Evolutionary conservation across 2,113 vertebrate species (phyloP).

Genomic region (Sterrhoptilus dennistouni): DNA sequence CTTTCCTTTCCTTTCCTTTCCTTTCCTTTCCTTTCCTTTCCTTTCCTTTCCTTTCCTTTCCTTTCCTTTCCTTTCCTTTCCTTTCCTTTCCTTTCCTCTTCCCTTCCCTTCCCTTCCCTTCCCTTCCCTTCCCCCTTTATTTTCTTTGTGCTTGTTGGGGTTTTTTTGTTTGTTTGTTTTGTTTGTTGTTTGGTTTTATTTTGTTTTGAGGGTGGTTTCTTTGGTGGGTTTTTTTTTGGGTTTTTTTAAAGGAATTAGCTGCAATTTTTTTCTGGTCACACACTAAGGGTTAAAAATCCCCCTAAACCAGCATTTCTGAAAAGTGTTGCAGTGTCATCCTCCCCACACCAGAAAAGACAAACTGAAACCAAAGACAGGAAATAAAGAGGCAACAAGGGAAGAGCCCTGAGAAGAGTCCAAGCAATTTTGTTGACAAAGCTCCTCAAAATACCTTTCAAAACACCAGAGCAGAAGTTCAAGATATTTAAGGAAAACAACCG

Average conservation of each 20-base stretch:
- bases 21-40: too few relatives aligned
- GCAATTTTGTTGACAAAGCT: neutral
- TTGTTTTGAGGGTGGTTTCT: too few relatives aligned
- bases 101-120: too few relatives aligned
- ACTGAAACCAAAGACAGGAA: slow-evolving; percentile 16
- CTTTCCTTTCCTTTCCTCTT: too few relatives aligned
- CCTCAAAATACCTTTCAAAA: slow-evolving; percentile 46
- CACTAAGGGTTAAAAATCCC: neutral
- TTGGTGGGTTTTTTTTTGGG: too few relatives aligned
- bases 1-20: too few relatives aligned
- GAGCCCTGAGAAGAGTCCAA: neutral
- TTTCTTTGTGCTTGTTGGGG: too few relatives aligned
- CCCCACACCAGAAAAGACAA: neutral
- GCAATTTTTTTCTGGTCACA: neutral
- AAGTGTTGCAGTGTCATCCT: neutral
- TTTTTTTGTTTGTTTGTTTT: too few relatives aligned
- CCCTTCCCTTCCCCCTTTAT: too few relatives aligned
- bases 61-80: too few relatives aligned
- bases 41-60: too few relatives aligned
- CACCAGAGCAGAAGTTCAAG: slow-evolving; percentile 11
- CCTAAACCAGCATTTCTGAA: neutral
- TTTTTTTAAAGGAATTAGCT: neutral
- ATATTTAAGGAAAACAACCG: slow-evolving; percentile 29
- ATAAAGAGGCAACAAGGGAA: neutral
- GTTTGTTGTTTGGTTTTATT: neutral